Conservation (phyloP, 2,797 vertebrate species). For the Rallus crepitans region DNA sequence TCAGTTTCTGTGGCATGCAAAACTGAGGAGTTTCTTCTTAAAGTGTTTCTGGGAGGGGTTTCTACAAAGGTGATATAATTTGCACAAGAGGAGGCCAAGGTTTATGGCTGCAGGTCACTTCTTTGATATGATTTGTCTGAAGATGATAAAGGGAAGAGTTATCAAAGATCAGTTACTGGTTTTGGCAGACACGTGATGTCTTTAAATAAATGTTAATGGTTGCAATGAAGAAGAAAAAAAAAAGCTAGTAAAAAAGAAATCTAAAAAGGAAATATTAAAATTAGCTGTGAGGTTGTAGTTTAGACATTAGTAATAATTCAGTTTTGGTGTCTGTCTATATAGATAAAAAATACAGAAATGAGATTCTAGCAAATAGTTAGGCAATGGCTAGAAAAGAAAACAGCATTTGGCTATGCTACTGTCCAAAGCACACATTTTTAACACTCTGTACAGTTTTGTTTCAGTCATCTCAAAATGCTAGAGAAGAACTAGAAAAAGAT, state of each 20-base stretch:
- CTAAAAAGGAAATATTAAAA: constrained; percentile 8
- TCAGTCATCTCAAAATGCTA: background rate
- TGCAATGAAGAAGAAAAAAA: background rate
- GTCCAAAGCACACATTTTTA: background rate
- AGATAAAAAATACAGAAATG: background rate
- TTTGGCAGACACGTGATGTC: background rate
- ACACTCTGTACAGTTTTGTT: background rate
- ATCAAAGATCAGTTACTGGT: background rate
- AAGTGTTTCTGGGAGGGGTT: background rate
- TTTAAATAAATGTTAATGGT: background rate
- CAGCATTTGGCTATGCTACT: background rate
- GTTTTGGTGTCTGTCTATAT: background rate
- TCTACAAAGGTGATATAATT: background rate
- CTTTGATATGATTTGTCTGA: background rate
- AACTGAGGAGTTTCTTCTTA: background rate
- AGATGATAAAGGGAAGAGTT: background rate
- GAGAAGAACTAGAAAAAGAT: background rate
- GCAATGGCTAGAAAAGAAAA: background rate
- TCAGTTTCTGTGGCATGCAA: background rate
- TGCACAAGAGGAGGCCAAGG: background rate
- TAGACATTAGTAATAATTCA: background rate
- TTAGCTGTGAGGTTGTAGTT: constrained; percentile 1
- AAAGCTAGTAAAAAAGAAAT: background rate
- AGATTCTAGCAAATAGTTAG: background rate
- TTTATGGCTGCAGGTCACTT: background rate